Conservation (phyloP, 2,113 vertebrate species). For the Caranx melampygus region DNA sequence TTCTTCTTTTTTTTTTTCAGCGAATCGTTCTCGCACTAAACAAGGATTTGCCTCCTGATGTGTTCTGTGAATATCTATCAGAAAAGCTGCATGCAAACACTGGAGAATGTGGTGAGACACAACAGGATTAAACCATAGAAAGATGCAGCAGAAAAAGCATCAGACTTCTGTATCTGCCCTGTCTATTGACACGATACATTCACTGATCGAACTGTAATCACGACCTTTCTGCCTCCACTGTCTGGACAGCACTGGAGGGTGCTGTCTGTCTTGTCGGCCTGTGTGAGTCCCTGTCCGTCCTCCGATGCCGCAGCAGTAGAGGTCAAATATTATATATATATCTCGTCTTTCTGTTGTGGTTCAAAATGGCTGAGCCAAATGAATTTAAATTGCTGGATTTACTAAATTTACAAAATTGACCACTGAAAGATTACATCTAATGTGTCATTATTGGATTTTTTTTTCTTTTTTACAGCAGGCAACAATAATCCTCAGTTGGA, state of each 20-base stretch:
- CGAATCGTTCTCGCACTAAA: slow-evolving; percentile 13
- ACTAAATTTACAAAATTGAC: too few relatives aligned
- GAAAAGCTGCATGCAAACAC: too few relatives aligned
- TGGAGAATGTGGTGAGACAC: too few relatives aligned
- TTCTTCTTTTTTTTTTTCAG: background rate
- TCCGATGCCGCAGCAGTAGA: slow-evolving; percentile 20
- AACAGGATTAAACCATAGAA: too few relatives aligned
- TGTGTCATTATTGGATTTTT: background rate
- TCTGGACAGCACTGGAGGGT: slow-evolving; percentile 16
- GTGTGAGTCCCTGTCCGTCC: slow-evolving; percentile 34
- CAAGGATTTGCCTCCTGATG: background rate
- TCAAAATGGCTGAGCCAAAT: background rate
- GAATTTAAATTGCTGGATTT: too few relatives aligned
- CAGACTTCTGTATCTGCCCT: too few relatives aligned
- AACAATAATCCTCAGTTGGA: background rate
- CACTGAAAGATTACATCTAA: background rate
- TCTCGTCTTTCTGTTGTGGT: background rate
- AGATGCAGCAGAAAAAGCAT: too few relatives aligned
- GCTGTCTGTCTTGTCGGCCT: slow-evolving; percentile 43
- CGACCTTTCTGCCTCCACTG: background rate
- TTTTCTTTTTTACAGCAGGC: background rate
- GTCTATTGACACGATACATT: too few relatives aligned
- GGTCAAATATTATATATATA: slow-evolving; percentile 10
- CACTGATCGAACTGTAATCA: background rate
- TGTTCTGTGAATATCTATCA: too few relatives aligned